phyloP scores from a whole-genome alignment of 2,113 vertebrate species.

The Coracopsis vasa region DNA sequence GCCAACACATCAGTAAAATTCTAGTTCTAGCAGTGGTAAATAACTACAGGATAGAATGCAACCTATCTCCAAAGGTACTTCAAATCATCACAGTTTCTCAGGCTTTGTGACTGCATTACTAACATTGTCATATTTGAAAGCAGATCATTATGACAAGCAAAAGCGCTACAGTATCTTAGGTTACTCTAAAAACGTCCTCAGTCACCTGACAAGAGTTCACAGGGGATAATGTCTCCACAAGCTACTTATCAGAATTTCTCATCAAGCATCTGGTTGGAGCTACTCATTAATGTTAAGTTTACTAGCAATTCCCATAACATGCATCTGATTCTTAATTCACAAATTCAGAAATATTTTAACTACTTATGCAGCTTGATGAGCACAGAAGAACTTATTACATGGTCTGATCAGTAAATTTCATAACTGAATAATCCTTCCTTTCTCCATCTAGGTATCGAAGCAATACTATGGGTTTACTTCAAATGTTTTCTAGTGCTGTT shows the following conservation, averaged over 20 bases:
- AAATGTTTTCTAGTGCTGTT: background rate
- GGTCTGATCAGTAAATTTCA: background rate
- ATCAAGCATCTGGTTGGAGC: background rate
- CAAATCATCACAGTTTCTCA: background rate
- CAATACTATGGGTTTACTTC: background rate
- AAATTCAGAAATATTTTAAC: background rate
- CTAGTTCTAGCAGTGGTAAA: background rate
- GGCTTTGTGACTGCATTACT: background rate
- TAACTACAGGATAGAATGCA: background rate
- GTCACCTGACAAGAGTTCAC: background rate
- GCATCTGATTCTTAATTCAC: background rate
- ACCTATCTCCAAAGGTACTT: background rate
- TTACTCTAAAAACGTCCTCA: background rate
- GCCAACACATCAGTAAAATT: background rate
- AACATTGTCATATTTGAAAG: background rate
- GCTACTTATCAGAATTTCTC: background rate
- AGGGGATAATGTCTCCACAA: background rate
- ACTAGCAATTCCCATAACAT: background rate
- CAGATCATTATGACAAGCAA: background rate
- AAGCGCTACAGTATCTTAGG: background rate
- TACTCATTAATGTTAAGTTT: background rate
- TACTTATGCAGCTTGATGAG: background rate
- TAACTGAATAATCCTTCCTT: background rate
- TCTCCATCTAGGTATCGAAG: background rate
- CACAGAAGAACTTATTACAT: background rate